Evolutionary conservation across 1,140 invertebrate genomes (phyloP).

Genomic region (Rhynchophorus ferrugineus): DNA sequence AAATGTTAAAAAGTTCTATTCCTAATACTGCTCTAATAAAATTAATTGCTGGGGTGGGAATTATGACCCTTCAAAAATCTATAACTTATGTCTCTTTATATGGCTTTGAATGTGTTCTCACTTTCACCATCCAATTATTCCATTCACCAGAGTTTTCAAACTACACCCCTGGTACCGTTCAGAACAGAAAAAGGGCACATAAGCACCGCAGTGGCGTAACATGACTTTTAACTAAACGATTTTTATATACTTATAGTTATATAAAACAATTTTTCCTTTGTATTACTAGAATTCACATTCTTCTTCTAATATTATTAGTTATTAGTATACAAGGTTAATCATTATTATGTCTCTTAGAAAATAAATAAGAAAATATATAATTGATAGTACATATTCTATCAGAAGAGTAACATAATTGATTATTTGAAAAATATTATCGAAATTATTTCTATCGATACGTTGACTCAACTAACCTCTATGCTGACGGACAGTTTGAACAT

Average conservation of each 20-base stretch:
- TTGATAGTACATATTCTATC: too few species aligned
- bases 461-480: too few species aligned
- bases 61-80: slow-evolving; percentile 13
- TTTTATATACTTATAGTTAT: neutral
- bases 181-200: neutral
- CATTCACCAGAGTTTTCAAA: slow-evolving; percentile 4
- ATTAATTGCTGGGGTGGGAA: slow-evolving; percentile 10
- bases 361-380: too few species aligned
- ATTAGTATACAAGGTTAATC: too few species aligned
- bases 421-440: too few species aligned
- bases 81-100: slow-evolving; percentile 12
- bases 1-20: neutral
- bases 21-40: slow-evolving; percentile 6
- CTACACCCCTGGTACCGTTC: slow-evolving; percentile 1
- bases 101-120: slow-evolving; percentile 7
- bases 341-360: too few species aligned
- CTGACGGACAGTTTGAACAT: too few species aligned
- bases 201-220: slow-evolving; percentile 1
- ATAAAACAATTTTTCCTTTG: neutral
- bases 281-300: neutral
- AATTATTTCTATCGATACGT: too few species aligned
- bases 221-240: neutral
- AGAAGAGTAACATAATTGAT: too few species aligned
- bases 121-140: slow-evolving; percentile 7
- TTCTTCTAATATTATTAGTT: slow-evolving; percentile 2